phyloP scores from a whole-genome alignment of 2,113 vertebrate species.

The Platanista minor region DNA sequence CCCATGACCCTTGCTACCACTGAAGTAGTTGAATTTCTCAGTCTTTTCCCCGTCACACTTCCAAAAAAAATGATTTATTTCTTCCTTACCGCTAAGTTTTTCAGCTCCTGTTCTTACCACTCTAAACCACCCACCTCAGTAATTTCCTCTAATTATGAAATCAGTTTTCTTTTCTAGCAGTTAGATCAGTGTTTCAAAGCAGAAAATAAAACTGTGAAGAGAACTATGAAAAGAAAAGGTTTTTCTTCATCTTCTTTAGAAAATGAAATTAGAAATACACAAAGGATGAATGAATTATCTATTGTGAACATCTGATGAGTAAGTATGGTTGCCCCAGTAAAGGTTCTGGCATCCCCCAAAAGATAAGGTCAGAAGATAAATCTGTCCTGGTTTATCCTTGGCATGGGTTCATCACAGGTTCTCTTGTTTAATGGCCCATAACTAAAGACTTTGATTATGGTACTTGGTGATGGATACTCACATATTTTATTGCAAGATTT shows the following conservation, averaged over 20 bases:
- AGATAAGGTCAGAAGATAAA: neutral
- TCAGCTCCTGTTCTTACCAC: neutral
- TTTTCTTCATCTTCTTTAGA: neutral
- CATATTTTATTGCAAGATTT: neutral
- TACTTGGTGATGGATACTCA: neutral
- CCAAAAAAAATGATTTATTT: neutral
- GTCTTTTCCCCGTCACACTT: neutral
- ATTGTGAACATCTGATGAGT: neutral
- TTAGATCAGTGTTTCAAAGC: conserved; percentile 1
- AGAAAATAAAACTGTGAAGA: neutral
- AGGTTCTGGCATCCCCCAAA: neutral
- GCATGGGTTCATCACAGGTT: neutral
- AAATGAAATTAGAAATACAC: neutral
- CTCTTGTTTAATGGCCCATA: neutral
- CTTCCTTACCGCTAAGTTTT: neutral
- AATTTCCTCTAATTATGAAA: conserved; percentile 25
- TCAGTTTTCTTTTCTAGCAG: neutral
- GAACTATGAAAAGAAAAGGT: neutral
- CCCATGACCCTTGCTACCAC: neutral
- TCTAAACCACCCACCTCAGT: neutral
- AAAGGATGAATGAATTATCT: neutral
- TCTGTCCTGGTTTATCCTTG: neutral
- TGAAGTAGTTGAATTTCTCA: neutral
- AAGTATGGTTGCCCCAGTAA: neutral
- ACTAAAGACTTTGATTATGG: neutral